Evolutionary conservation across 1,140 invertebrate species (phyloP).

Genomic region (Macrobrachium rosenbergii): DNA sequence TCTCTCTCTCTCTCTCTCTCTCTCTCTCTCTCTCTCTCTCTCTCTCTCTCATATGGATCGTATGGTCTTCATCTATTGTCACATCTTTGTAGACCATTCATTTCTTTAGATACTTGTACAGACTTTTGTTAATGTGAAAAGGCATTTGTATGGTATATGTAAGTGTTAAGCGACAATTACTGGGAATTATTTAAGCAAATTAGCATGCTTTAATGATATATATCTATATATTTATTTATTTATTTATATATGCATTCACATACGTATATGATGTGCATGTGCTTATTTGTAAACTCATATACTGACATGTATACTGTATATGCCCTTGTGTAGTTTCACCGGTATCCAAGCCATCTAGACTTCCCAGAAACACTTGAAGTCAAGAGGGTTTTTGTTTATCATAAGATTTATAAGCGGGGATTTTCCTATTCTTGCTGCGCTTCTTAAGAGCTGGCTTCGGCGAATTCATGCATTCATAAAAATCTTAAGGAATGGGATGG

Average conservation of each 20-base stretch:
- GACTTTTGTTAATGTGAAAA: not conserved
- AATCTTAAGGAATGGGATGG: too few species aligned
- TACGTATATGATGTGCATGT: not conserved
- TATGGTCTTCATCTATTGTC: not conserved
- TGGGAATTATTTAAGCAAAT: not conserved
- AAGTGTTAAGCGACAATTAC: not conserved
- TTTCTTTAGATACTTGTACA: too few species aligned
- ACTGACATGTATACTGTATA: too few species aligned
- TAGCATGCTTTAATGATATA: too few species aligned
- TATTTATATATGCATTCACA: constrained; percentile 1
- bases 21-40: constrained; percentile 25
- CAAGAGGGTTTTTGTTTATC: too few species aligned
- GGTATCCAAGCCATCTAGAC: not conserved
- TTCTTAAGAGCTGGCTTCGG: too few species aligned
- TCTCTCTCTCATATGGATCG: not conserved
- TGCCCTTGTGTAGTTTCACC: not conserved
- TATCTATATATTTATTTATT: constrained; percentile 16
- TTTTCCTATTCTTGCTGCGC: too few species aligned
- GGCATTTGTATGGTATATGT: constrained; percentile 11
- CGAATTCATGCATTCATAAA: too few species aligned
- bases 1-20: constrained; percentile 29
- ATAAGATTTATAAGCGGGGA: not conserved
- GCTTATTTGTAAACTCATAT: not conserved
- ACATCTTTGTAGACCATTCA: too few species aligned
- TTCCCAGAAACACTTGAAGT: not conserved